Evolutionary conservation across 2,797 vertebrate genomes (phyloP), one percentile per base, ranked within the genome.

Genomic region (Malurus splendens): DNA sequence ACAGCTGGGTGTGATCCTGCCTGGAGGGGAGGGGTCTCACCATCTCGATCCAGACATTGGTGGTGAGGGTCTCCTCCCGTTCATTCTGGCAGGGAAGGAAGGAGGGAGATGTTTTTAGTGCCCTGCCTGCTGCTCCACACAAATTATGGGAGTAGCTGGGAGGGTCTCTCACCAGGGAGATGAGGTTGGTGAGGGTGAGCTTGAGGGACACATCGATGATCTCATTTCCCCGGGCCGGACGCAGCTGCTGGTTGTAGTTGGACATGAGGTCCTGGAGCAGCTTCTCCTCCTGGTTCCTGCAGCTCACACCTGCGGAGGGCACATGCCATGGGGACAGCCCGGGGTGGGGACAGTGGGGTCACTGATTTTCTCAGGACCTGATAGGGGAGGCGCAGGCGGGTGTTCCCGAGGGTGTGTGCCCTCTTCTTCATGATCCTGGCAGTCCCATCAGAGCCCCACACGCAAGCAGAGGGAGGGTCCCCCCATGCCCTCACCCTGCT

Each of bases 131-230:
- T 39, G 47, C 33, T 59, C 45, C 28, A 15, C 1, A 0, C 23
- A 76, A 36, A 59, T 57, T 47, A 44, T 8, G 0, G 7, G 14
- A 27, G 38, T 24, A 5, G 16, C 1, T 1, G 15, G 3, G 6
- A 38, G 32, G 2, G 12, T 11, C 2, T 79, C 97, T 97, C 94
- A 99, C 99, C 98, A 99, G 93, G 79, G 99, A 99, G 96, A 99
- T 99, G 92, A 99, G 98, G 95, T 99, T 99, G 93, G 99, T 99
- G 82, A 99, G 98, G 4, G 98, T 99, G 94, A 99, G 98, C 96
- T 99, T 99, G 89, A 99, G 97, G 82, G 96, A 96, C 65, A 99
- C 98, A 3, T 98, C 96, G 6, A 98, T 98, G 93, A 99, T 76
- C 19, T 99, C 98, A 0, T 96, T 93, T 12, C 96, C 96, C 0